Evolutionary conservation across 1,140 invertebrate species (phyloP).

Genomic region (Drosophila nigromelanica): DNA sequence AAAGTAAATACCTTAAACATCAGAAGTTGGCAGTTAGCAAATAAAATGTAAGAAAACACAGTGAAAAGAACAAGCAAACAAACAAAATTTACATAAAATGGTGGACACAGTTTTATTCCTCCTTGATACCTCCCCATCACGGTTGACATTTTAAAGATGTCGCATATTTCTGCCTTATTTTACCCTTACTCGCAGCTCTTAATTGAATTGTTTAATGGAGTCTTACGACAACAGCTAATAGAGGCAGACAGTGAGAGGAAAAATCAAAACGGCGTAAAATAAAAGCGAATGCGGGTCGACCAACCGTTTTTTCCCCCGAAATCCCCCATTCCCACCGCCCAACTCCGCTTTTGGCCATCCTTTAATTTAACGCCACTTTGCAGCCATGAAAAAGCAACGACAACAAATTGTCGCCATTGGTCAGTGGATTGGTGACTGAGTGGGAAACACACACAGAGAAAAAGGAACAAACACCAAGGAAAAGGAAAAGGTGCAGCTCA

Average conservation of each 20-base stretch:
- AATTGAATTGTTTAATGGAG: conserved; percentile 83
- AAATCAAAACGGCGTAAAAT: conserved; percentile 80
- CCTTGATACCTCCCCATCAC: conserved; percentile 18
- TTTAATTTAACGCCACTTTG: conserved; percentile 78
- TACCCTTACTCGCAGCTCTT: conserved; percentile 35
- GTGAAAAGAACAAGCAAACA: conserved; percentile 11
- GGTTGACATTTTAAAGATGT: conserved; percentile 76
- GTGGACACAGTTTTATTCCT: background rate
- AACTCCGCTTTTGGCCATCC: conserved; percentile 18
- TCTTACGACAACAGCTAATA: conserved; percentile 56
- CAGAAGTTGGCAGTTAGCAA: conserved; percentile 24
- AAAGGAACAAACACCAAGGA: conserved; percentile 10
- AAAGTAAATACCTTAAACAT: conserved; percentile 78
- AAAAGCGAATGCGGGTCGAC: conserved; percentile 66
- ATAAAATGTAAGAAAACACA: conserved; percentile 54
- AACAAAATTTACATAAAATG: conserved; percentile 70
- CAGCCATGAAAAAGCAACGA: conserved; percentile 66
- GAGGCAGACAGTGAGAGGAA: conserved; percentile 31
- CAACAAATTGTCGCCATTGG: conserved; percentile 76
- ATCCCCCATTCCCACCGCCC: background rate
- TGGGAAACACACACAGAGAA: background rate
- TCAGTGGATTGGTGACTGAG: conserved; percentile 27
- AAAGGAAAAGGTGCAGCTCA: conserved; percentile 55
- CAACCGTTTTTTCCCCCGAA: conserved; percentile 18
- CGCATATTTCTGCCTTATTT: conserved; percentile 12